These are phyloP conservation scores for Nothocercus julius DNA, from an alignment of 2,113 vertebrate species.

Conservation along the genomic window DNA sequence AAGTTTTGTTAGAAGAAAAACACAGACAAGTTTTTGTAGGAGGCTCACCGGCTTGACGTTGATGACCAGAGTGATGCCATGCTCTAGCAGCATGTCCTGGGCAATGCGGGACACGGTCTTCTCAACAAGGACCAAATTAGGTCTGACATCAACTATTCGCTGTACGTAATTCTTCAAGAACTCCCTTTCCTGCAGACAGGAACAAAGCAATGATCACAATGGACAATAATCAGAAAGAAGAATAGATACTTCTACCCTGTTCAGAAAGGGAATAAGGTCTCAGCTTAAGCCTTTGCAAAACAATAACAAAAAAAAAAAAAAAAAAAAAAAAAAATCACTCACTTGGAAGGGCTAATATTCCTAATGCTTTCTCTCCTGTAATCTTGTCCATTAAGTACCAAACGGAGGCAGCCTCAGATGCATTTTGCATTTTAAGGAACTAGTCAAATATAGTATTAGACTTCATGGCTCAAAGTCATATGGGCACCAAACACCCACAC, in stretches of 20 bases:
- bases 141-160: slow-evolving; percentile 94
- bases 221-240: background rate
- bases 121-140: slow-evolving; percentile 95
- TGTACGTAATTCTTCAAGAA: slow-evolving; percentile 98
- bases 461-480: background rate
- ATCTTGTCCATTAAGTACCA: background rate
- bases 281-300: background rate
- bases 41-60: slow-evolving; percentile 94
- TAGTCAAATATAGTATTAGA: background rate
- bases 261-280: background rate
- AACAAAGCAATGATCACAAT: background rate
- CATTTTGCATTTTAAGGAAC: background rate
- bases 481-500: background rate
- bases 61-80: slow-evolving; percentile 95
- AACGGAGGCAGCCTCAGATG: background rate
- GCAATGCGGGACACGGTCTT: slow-evolving; percentile 98
- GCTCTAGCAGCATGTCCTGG: slow-evolving; percentile 96
- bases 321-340: background rate
- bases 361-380: background rate
- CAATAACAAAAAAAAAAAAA: no score
- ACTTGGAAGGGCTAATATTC: background rate
- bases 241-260: background rate
- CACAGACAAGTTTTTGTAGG: background rate
- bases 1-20: background rate
- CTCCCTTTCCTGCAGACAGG: slow-evolving; percentile 87